Conservation (phyloP, 2,797 vertebrate genomes). For the Lithobates pipiens region DNA sequence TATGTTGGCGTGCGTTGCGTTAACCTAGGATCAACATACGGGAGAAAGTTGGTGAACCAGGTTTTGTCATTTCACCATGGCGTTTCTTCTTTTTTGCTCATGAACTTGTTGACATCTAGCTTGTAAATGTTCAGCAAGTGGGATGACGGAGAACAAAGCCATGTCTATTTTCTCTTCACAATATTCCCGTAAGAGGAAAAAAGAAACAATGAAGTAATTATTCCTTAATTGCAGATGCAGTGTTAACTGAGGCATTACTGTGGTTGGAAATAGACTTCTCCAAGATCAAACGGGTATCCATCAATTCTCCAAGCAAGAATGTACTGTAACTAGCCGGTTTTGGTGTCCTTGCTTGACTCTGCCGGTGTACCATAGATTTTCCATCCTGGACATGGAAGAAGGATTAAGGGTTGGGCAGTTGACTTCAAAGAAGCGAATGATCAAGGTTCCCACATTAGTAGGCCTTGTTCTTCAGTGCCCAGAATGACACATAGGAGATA, state of each 20-base stretch:
- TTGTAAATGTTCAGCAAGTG: conserved; percentile 3
- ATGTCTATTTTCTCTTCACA: background rate
- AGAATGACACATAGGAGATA: too few relatives aligned
- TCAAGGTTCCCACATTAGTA: conserved; percentile 4
- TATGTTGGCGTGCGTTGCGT: too few relatives aligned
- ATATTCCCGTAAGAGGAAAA: background rate
- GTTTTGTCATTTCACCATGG: background rate
- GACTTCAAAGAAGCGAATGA: conserved; percentile 9
- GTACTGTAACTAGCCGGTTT: background rate
- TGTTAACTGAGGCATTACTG: conserved; percentile 10
- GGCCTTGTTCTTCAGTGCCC: background rate
- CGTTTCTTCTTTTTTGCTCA: background rate
- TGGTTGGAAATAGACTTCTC: conserved; percentile 25
- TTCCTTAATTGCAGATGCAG: conserved; percentile 17
- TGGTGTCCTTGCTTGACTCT: conserved; percentile 1
- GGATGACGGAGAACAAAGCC: conserved; percentile 1
- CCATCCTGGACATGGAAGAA: background rate
- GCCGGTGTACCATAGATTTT: background rate
- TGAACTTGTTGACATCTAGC: background rate
- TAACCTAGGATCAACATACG: too few relatives aligned
- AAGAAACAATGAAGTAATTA: conserved; percentile 45
- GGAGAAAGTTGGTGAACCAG: too few relatives aligned
- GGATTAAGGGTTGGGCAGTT: background rate
- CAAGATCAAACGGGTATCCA: conserved; percentile 8
- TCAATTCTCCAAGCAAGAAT: background rate